phyloP scores from a whole-genome alignment of 2,888 invertebrate genomes.

The Himalopsyche japonica region DNA sequence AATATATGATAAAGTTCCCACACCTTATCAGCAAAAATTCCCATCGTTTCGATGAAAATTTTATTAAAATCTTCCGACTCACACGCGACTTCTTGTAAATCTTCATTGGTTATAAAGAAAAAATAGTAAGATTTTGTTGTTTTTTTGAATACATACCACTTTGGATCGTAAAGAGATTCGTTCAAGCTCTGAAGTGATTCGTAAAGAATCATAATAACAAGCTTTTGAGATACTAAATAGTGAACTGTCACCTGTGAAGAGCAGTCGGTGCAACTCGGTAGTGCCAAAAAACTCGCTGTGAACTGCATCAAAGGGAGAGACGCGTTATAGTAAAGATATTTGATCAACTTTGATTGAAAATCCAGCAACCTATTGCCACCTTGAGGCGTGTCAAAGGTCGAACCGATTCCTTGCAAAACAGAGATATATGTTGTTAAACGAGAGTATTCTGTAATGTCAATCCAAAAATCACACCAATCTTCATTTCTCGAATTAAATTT shows the following conservation, averaged over 20 bases:
- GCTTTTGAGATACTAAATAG: not conserved
- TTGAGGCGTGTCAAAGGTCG: not conserved
- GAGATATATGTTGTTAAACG: not conserved
- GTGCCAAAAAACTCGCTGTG: not conserved
- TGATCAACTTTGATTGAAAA: not conserved
- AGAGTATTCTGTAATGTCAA: not conserved
- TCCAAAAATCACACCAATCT: not conserved
- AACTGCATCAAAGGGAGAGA: not conserved
- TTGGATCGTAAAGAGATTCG: not conserved
- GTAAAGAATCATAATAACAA: not conserved
- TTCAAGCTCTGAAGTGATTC: not conserved
- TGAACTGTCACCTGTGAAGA: not conserved
- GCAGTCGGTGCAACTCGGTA: not conserved
- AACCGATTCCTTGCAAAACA: not conserved
- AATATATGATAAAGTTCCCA: conserved; percentile 12
- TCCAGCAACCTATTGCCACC: not conserved
- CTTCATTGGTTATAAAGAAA: not conserved
- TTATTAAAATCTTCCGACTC: not conserved
- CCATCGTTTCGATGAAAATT: not conserved
- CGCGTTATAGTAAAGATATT: not conserved
- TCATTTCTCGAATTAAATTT: not conserved
- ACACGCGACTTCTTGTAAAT: not conserved
- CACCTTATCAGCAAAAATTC: not conserved
- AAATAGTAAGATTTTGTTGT: not conserved
- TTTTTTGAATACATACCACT: not conserved